Conservation (phyloP, 2,888 invertebrate genomes). For the Leptura quadrifasciata region DNA sequence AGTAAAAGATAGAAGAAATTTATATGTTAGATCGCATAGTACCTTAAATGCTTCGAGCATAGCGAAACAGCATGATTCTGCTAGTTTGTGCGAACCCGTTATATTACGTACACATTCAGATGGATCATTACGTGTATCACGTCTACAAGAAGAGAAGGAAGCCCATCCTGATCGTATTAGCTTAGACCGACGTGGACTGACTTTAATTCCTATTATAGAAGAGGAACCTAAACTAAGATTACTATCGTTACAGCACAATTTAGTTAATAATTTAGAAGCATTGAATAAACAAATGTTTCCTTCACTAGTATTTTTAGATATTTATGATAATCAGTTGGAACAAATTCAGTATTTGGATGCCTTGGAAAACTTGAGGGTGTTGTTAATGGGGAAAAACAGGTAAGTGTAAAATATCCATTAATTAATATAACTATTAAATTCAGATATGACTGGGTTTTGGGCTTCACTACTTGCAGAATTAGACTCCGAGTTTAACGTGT, state of each 20-base stretch:
- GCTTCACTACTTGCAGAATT: no score
- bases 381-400: constrained; percentile 95
- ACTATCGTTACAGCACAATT: constrained; percentile 94
- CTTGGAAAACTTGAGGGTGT: constrained; percentile 87
- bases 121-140: constrained; percentile 81
- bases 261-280: constrained; percentile 85
- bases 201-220: constrained; percentile 88
- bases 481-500: no score
- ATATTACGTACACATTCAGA: constrained; percentile 79
- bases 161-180: constrained; percentile 92
- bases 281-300: constrained; percentile 76
- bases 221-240: constrained; percentile 85
- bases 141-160: constrained; percentile 86
- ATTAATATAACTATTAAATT: not conserved
- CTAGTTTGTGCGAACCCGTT: constrained; percentile 45
- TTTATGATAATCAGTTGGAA: constrained; percentile 96
- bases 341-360: constrained; percentile 87
- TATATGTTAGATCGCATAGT: constrained; percentile 75
- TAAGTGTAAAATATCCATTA: constrained; percentile 63
- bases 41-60: constrained; percentile 70
- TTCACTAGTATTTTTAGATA: constrained; percentile 92
- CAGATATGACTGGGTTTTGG: no score
- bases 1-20: constrained; percentile 61
- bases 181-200: constrained; percentile 88
- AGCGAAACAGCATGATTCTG: constrained; percentile 57